phyloP scores from a whole-genome alignment of 2,113 vertebrate genomes.

The Apteryx mantelli region DNA sequence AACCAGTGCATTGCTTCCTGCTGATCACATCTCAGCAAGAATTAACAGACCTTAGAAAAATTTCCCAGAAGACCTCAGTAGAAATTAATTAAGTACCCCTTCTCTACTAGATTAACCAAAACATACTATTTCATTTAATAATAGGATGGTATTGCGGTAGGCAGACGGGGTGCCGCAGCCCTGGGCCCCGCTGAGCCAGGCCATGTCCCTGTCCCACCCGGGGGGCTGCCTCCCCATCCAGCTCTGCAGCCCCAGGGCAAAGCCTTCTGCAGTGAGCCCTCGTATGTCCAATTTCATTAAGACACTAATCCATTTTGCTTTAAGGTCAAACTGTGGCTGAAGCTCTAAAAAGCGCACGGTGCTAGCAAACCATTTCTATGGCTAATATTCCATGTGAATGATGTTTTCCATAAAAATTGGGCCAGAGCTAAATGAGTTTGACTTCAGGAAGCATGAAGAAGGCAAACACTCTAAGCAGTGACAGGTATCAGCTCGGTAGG shows the following conservation, averaged over 20 bases:
- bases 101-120: slow-evolving; percentile 40
- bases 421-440: background rate
- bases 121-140: background rate
- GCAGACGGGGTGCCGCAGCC: background rate
- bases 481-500: background rate
- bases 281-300: background rate
- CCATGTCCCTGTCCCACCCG: background rate
- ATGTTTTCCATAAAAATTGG: background rate
- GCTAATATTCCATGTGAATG: background rate
- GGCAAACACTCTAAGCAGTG: background rate
- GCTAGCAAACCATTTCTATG: background rate
- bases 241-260: background rate
- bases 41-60: slow-evolving; percentile 67
- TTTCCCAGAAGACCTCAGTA: slow-evolving; percentile 42
- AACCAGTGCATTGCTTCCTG: background rate
- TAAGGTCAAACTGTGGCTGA: background rate
- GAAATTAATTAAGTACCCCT: slow-evolving; percentile 60
- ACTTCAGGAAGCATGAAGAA: background rate
- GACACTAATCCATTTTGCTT: background rate
- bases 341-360: background rate
- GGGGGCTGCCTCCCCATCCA: background rate
- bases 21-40: slow-evolving; percentile 62
- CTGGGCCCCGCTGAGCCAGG: fast-evolving
- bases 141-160: background rate
- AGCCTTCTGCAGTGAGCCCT: background rate